Base-by-base conservation (phyloP, 2,888 invertebrate species). In the Nineta flava region DNA sequence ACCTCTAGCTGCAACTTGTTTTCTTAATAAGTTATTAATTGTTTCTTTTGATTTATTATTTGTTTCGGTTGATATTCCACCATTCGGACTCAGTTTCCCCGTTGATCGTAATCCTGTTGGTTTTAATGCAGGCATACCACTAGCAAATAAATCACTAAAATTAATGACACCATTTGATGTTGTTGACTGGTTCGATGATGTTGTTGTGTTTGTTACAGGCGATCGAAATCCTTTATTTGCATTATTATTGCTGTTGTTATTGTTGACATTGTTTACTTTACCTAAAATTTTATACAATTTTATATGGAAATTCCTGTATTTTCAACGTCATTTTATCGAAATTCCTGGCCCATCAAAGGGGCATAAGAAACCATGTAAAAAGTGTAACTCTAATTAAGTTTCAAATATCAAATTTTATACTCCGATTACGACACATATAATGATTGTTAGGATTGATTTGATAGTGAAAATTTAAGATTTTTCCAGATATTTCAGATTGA, bases 71-170 rank as follows among this genome's bases (percentile, higher is more conserved):
- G 41, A 12, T 15, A 35, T 26, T 12, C 13, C 35, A 15, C 46
- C 16, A n/a, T 17, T 17, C 2, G 17, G 6, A 21, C 21, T 43
- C 3, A 16, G 9, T 15, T 40, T 16, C 9, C 21, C 15, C 15
- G 15, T 26, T 13, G 26, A n/a, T 26, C 21, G 16, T 10, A 19
- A n/a, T 53, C 83, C 83, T 46, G 81, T 81, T n/a, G 83, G 71
- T 61, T 81, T 78, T 53, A 88, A 68, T 64, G 83, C 84, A 19
- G 87, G 87, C 76, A 88, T 85, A 51, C 87, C 87, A 50, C 83
- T 85, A 44, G 85, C 81, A 67, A 88, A 87, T 51, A 88, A 66
- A 9, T 84, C 86, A 12, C 82, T 86, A 49, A 87, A 69, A 4
- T 66, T 68, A 50, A 69, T 57, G 13, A 12, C 48, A 48, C 65